Conservation (phyloP, 1,140 invertebrate species). For the Eueides isabella region DNA sequence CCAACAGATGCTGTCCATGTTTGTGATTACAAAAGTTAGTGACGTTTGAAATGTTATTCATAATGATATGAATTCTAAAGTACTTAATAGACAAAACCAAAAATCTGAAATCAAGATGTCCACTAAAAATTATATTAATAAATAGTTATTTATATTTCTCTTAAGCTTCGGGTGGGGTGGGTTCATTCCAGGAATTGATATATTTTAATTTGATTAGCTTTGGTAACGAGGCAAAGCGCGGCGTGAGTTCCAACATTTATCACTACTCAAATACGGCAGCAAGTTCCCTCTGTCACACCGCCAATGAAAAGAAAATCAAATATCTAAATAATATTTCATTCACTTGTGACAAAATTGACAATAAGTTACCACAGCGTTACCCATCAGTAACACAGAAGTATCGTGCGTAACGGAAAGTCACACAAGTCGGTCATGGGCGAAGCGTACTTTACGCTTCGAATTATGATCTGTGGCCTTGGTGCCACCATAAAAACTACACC, state of each 20-base stretch:
- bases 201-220: no score
- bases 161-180: no score
- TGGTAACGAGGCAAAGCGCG: no score
- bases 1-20: conserved; percentile 6
- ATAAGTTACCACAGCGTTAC: not conserved
- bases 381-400: conserved; percentile 27
- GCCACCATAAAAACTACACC: conserved; percentile 29
- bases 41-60: not conserved
- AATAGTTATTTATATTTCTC: not conserved
- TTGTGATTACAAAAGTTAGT: not conserved
- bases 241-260: no score
- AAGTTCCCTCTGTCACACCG: not conserved
- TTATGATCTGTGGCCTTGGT: conserved; percentile 38
- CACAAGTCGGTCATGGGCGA: conserved; percentile 54
- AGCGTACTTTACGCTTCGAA: conserved; percentile 35
- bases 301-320: not conserved
- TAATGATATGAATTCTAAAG: not conserved
- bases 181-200: no score
- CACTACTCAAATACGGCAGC: no score
- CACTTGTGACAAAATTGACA: not conserved
- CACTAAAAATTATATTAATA: no score
- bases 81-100: no score
- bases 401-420: conserved; percentile 42
- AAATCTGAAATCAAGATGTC: no score
- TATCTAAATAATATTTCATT: not conserved